phyloP scores from a whole-genome alignment of 2,797 vertebrate species.

The Otus scops region DNA sequence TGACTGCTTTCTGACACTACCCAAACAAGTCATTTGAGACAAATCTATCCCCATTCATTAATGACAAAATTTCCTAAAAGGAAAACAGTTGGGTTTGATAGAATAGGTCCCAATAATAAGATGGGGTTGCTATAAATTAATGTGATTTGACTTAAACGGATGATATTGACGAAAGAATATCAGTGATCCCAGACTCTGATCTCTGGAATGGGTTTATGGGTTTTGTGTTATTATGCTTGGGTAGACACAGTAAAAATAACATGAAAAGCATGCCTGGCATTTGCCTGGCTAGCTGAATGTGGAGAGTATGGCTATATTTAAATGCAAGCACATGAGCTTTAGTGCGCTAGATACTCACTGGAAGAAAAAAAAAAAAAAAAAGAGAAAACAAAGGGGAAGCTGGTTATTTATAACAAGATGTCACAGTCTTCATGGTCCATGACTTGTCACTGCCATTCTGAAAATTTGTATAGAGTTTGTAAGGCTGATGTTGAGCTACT shows the following conservation, averaged over 20 bases:
- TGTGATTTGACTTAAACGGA: background rate
- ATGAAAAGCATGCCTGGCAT: conserved; percentile 64
- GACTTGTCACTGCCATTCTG: background rate
- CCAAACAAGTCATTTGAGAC: background rate
- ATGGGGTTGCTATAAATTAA: background rate
- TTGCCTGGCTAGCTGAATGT: conserved; percentile 58
- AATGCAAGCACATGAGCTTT: conserved; percentile 28
- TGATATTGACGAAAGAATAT: background rate
- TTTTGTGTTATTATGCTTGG: conserved; percentile 39
- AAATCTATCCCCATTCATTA: background rate
- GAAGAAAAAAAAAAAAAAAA: background rate
- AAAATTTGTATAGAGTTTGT: background rate
- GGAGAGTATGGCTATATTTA: conserved; percentile 21
- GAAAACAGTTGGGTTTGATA: background rate
- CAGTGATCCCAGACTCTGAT: background rate
- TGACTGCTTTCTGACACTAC: background rate
- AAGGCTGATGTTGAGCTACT: background rate
- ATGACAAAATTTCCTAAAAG: background rate
- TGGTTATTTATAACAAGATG: background rate
- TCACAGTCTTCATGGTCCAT: background rate
- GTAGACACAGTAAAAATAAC: conserved; percentile 75
- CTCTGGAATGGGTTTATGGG: background rate
- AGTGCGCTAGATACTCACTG: background rate
- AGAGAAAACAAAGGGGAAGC: background rate
- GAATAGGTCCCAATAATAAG: background rate